A percentile compares a stretch with the other conserved stretches of the same genome.
phyloP scores from a whole-genome alignment of 2,113 vertebrate genomes.

The Willisornis vidua region DNA sequence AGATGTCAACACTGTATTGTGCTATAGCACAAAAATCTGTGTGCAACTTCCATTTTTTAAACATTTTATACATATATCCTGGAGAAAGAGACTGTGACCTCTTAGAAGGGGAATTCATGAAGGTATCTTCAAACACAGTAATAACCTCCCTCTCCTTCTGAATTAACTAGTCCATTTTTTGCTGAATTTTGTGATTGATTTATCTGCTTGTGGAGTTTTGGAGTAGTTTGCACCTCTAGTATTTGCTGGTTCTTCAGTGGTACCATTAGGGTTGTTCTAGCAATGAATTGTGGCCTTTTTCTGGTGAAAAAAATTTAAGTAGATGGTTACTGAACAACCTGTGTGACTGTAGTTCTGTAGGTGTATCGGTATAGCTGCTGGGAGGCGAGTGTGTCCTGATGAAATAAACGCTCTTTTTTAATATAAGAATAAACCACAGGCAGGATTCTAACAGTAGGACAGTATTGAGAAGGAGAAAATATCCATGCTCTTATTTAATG shows the following conservation, averaged over 20 bases:
- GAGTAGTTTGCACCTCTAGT: neutral
- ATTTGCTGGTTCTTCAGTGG: neutral
- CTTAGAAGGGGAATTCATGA: neutral
- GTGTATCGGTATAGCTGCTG: neutral
- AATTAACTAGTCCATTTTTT: neutral
- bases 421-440: neutral
- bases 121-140: neutral
- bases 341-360: neutral
- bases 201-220: neutral
- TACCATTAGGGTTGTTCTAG: neutral
- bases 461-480: neutral
- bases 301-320: neutral
- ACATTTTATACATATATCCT: neutral
- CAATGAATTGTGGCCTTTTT: neutral
- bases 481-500: neutral
- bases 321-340: neutral
- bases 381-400: neutral
- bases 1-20: neutral
- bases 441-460: neutral
- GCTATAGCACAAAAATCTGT: neutral
- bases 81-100: neutral
- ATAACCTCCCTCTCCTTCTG: neutral
- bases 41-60: accelerated
- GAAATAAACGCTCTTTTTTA: neutral
- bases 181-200: neutral